These are phyloP conservation scores for Dendrocincla tyrannina DNA, from an alignment of 2,797 vertebrate genomes.

Conservation along the genomic window DNA sequence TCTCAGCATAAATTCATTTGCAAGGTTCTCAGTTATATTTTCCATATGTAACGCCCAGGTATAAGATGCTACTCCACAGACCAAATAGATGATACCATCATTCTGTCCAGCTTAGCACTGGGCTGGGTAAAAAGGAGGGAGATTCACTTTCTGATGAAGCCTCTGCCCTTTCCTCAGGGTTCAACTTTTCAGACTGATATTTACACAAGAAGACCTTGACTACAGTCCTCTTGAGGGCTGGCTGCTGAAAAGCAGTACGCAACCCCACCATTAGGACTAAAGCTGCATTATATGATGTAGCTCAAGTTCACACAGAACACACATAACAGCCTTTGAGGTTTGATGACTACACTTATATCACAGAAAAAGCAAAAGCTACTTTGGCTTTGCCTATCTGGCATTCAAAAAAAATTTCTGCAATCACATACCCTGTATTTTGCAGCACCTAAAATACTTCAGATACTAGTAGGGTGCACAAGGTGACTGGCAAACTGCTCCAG, in stretches of 20 bases:
- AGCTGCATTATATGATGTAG: not conserved
- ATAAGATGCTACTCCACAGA: not conserved
- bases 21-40: not conserved
- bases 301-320: not conserved
- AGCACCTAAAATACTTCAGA: not conserved
- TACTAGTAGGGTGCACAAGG: rapidly evolving
- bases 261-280: not conserved
- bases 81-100: not conserved
- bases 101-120: not conserved
- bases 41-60: not conserved
- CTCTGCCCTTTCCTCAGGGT: not conserved
- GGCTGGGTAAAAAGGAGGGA: not conserved
- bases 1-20: not conserved
- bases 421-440: not conserved
- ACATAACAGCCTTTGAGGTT: not conserved
- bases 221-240: not conserved
- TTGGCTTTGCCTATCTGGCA: not conserved
- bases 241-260: not conserved
- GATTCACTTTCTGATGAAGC: not conserved
- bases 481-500: not conserved
- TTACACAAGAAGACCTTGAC: not conserved
- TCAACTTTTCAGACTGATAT: not conserved
- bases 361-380: not conserved
- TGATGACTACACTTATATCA: not conserved
- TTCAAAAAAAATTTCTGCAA: not conserved